These are phyloP conservation scores for Epizoanthus scotinus DNA, from an alignment of 92 coral and sea anemone species.

Conservation along the genomic window DNA sequence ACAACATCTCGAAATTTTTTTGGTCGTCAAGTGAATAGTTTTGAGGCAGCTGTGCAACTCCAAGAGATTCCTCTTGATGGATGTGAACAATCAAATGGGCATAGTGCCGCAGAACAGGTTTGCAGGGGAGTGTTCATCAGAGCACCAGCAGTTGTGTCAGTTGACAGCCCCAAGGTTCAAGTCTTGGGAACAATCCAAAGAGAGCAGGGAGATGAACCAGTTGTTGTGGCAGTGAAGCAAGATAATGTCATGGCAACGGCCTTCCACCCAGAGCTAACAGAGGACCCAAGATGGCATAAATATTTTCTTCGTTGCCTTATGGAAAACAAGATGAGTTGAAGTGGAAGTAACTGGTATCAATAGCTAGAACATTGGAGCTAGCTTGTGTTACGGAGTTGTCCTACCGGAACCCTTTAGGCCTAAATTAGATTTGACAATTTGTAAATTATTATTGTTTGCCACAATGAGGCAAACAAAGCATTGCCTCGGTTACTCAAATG, in stretches of 20 bases:
- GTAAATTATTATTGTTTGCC: too few species aligned
- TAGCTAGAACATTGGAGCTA: neutral
- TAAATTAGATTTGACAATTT: too few species aligned
- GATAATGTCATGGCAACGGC: constrained; percentile 87
- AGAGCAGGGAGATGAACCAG: constrained; percentile 69
- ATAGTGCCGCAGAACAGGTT: constrained; percentile 13
- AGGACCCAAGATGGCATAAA: constrained; percentile 90
- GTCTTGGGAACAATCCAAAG: constrained; percentile 74
- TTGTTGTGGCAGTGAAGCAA: constrained; percentile 92
- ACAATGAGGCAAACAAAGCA: too few species aligned
- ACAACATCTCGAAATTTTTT: constrained; percentile 94
- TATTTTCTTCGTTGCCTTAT: constrained; percentile 72
- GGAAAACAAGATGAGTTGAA: constrained; percentile 45
- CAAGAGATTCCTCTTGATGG: constrained; percentile 50
- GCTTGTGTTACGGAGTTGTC: too few species aligned
- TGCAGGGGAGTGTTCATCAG: constrained; percentile 91
- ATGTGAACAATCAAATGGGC: neutral
- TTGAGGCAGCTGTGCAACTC: constrained; percentile 76
- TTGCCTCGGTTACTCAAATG: too few species aligned
- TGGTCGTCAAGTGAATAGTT: constrained; percentile 96
- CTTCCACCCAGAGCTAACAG: constrained; percentile 97
- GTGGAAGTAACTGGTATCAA: neutral
- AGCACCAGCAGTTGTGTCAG: constrained; percentile 92
- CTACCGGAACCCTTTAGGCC: too few species aligned
- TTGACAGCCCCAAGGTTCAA: constrained; percentile 75